These are phyloP conservation scores for Molorchus minor DNA, from an alignment of 2,888 invertebrate genomes.

Conservation along the genomic window DNA sequence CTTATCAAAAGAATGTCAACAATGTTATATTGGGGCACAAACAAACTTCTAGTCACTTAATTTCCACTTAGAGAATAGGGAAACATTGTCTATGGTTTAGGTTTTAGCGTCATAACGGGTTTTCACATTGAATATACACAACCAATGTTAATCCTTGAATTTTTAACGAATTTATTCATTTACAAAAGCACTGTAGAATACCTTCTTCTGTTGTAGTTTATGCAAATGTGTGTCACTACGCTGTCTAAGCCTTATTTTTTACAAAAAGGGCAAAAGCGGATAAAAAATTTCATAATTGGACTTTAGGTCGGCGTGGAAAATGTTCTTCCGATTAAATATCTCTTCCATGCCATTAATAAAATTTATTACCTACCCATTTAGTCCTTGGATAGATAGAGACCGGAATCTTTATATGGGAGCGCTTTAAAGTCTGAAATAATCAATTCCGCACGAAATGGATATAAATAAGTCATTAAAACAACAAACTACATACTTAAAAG, in stretches of 20 bases:
- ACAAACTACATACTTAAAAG: conserved; percentile 27
- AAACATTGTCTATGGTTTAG: no score
- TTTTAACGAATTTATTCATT: no score
- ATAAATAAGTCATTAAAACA: conserved; percentile 33
- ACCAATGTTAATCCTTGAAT: no score
- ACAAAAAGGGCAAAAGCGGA: not conserved
- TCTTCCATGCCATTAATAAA: conserved; percentile 34
- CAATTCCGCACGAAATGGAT: conserved; percentile 30
- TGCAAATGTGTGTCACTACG: no score
- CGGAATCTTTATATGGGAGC: conserved; percentile 31
- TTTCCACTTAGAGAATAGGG: no score
- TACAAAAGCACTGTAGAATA: no score
- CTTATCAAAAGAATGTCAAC: no score
- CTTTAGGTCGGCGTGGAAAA: conserved; percentile 33
- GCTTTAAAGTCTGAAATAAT: conserved; percentile 28
- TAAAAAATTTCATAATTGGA: conserved; percentile 32
- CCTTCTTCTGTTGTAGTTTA: no score
- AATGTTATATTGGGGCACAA: no score
- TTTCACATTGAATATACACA: no score
- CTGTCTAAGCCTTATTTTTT: not conserved
- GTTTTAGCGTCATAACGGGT: no score
- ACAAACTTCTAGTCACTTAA: no score
- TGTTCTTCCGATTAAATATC: conserved; percentile 27
- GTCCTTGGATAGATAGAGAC: conserved; percentile 32
- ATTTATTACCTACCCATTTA: conserved; percentile 42